Evolutionary conservation across 2,797 vertebrate species (phyloP), one percentile per base, ranked within the genome.

Genomic region (Platalea minor): DNA sequence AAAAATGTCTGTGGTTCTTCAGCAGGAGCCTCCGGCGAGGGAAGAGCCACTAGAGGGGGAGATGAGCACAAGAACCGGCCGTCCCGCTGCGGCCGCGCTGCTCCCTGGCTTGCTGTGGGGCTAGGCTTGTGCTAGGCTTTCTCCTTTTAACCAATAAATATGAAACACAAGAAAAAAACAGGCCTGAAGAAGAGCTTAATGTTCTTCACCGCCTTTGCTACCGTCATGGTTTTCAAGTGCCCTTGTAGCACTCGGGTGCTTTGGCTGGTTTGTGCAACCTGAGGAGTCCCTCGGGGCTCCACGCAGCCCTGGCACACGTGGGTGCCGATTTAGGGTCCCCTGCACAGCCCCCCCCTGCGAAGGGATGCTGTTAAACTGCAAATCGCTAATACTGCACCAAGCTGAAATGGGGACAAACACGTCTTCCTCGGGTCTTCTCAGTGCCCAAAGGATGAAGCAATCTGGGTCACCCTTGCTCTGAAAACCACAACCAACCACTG

Each of bases 241-340:
- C 31, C 48, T n/a, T 8, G 19, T 11, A 63, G 83, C 73, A 82
- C 59, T 51, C 0, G 0, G 75, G 57, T 83, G 48, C 53, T 83
- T 48, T 72, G 37, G 21, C 43, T 56, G 67, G 15, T 85, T 39
- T 85, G 63, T 64, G 46, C 41, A 45, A 31, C 31, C 50, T 29
- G 39, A 46, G 43, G 64, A 54, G 59, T 21, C 46, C 28, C 72
- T 35, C 0, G 3, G 24, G 64, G 64, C 23, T 26, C 60, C 60
- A 39, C 0, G 0, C 11, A 64, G 48, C 65, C 41, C 46, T 1
- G 3, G 57, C 50, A 79, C 20, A 9, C 0, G 1, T 35, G 67
- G 60, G 35, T 39, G 56, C 51, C 2, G 2, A 13, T 28, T 83
- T 9, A 35, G 61, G 70, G 85, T 61, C 35, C 72, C 46, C 46